Percentiles rank a stretch among this genome's conserved stretches.
Conservation (phyloP, 2,888 invertebrate species). For the Ctenicera cuprea region DNA sequence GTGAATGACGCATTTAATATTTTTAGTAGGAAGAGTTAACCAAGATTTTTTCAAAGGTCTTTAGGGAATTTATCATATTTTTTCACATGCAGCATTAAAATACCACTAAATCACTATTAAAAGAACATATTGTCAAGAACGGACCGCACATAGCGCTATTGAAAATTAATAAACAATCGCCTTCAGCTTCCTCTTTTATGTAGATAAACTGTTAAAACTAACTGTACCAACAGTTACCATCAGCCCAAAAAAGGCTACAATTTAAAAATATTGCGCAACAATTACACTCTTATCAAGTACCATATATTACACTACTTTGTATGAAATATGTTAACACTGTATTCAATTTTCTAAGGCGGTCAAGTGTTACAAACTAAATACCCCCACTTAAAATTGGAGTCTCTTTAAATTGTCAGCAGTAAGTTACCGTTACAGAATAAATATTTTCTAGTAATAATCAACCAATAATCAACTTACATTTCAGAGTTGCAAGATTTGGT, state of each 20-base stretch:
- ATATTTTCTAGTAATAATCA: no score
- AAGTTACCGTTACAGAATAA: no score
- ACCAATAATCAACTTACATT: no score
- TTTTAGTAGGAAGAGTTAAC: not conserved
- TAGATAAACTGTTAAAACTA: constrained; percentile 18
- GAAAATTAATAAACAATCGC: constrained; percentile 25
- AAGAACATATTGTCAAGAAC: not conserved
- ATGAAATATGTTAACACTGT: not conserved
- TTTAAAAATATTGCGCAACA: constrained; percentile 25
- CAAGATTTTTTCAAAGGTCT: not conserved
- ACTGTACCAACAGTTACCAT: constrained; percentile 20
- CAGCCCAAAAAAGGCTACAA: constrained; percentile 9
- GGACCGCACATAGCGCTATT: constrained; percentile 6
- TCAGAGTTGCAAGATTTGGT: no score
- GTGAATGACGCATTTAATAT: not conserved
- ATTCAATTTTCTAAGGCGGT: no score
- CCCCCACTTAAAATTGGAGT: no score
- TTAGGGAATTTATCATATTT: not conserved
- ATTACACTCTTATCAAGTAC: constrained; percentile 17
- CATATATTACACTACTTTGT: constrained; percentile 13
- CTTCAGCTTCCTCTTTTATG: constrained; percentile 21
- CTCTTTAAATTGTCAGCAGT: no score
- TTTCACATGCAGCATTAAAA: not conserved
- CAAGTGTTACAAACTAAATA: no score
- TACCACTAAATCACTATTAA: constrained; percentile 15